A percentile compares a stretch with the other conserved stretches of the same genome.
These are phyloP conservation scores for Limnothrissa miodon DNA, from an alignment of 2,113 vertebrate genomes.

Conservation along the genomic window DNA sequence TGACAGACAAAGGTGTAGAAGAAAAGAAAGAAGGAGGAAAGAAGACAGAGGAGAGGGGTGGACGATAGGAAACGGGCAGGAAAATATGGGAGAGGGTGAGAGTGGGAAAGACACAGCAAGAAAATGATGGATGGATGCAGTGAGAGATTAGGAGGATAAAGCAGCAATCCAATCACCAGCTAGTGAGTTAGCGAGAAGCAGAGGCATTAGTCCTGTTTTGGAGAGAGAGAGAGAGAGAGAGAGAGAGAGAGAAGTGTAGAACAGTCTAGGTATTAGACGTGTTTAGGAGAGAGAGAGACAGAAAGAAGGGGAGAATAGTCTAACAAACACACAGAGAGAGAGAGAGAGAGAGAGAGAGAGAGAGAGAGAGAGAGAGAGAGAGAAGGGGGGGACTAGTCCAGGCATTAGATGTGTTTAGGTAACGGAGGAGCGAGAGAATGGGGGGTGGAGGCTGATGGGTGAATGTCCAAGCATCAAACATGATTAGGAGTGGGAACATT, in stretches of 20 bases:
- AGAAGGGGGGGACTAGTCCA: too few relatives aligned
- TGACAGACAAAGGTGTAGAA: background rate
- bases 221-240: too few relatives aligned
- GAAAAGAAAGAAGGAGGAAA: background rate
- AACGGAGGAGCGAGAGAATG: too few relatives aligned
- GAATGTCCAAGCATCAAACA: too few relatives aligned
- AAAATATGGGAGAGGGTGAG: background rate
- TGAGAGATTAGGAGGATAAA: background rate
- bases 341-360: too few relatives aligned
- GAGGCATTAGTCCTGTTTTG: background rate
- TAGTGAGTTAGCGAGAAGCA: background rate
- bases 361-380: too few relatives aligned
- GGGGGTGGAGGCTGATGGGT: too few relatives aligned
- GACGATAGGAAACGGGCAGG: background rate
- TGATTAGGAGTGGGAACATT: too few relatives aligned
- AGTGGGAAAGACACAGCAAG: background rate
- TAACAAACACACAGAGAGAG: background rate
- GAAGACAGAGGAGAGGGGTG: background rate
- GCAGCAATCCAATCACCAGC: background rate
- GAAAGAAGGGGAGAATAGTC: too few relatives aligned
- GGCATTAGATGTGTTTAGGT: too few relatives aligned
- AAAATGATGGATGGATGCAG: constrained; percentile 9
- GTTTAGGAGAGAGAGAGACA: background rate
- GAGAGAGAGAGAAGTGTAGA: background rate
- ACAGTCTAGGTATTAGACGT: too few relatives aligned